Conservation (phyloP, 2,888 invertebrate species). For the Creontiades dilutus region DNA sequence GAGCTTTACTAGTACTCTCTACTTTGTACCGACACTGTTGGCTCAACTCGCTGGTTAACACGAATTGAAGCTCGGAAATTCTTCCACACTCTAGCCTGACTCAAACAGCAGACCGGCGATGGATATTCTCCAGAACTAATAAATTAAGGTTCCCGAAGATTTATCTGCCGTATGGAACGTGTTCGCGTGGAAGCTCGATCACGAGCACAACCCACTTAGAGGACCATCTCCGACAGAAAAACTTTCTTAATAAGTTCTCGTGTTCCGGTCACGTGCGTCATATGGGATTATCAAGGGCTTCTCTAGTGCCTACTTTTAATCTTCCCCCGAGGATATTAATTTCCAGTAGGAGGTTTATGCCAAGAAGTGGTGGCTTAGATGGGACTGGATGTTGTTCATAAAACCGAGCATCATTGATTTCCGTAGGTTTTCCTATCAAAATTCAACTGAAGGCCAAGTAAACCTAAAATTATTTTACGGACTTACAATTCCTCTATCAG, state of each 20-base stretch:
- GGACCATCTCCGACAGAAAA: background rate
- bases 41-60: background rate
- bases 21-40: too few species aligned
- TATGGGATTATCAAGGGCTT: background rate
- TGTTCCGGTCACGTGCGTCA: background rate
- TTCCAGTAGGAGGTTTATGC: too few species aligned
- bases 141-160: constrained; percentile 5
- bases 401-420: too few species aligned
- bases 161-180: background rate
- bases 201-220: background rate
- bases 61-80: background rate
- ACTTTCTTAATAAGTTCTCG: constrained; percentile 1
- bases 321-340: too few species aligned
- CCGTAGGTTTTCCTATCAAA: too few species aligned
- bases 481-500: too few species aligned
- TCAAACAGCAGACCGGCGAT: background rate
- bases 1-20: too few species aligned
- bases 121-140: constrained; percentile 6
- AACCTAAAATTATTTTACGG: too few species aligned
- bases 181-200: background rate
- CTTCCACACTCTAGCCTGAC: background rate
- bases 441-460: too few species aligned
- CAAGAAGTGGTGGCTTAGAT: too few species aligned
- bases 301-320: too few species aligned
- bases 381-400: too few species aligned